Base-by-base conservation (phyloP, 2,113 vertebrate genomes). In the Toxotes jaculatrix region DNA sequence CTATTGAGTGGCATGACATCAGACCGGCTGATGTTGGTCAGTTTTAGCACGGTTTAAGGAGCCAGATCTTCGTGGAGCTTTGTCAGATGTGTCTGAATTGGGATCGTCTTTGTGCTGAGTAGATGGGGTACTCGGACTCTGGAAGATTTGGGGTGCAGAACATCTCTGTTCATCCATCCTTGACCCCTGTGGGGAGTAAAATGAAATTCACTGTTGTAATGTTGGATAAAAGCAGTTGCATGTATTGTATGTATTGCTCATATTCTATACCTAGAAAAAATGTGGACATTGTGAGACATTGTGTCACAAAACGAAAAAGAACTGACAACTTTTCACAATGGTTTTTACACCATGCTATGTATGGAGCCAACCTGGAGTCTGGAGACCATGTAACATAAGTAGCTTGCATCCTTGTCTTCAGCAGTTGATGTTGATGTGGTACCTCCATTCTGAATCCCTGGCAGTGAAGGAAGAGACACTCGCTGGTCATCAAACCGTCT, bases 401-500 rank as follows among this genome's bases (percentile, higher is more conserved):
- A 79, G 78, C 78, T 90, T 36, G 92, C 73, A 45, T 93, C 84
- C 61, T 2, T 94, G 36, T 82, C 84, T 34, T 77, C 27, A 49
- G 51, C 19, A 55, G 62, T 43, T 36, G 75, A 75, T 71, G 90
- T 90, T 89, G 82, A 81, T 71, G 93, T 91, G 86, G 92, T 89
- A 45, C 90, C 84, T 67, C 90, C 91, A 83, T 92, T 93, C 69
- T 95, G 95, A 87, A 96, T 95, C 31, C 95, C 95, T 42, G 96
- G 95, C 76, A 96, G 88, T 64, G 91, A 60, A 27, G 77, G 92
- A 70, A 97, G 88, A 31, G 87, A 93, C 47, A 93, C 95, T 2
- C 96, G 94, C 67, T 97, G 97, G 87, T 97, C 96, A 17, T 97
- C 95, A 82, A 97, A 92, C 17, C 96, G 91, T 57, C 80, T 88